Base-by-base conservation (phyloP, 2,888 invertebrate genomes). In the Tenthredo livida region DNA sequence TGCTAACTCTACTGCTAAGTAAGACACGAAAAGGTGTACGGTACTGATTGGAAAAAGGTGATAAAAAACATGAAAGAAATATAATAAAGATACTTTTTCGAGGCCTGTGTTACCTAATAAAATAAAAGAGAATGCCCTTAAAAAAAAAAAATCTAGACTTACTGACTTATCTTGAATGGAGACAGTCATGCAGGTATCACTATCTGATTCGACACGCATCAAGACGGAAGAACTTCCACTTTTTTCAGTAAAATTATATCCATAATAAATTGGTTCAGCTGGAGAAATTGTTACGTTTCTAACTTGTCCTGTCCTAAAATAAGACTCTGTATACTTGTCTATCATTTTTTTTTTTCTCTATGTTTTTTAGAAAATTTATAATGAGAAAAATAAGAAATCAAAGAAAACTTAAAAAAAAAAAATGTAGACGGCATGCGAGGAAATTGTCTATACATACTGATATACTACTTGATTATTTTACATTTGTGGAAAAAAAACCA, bases 121-220 rank as follows among this genome's bases (percentile, higher is more conserved):
- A 37, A 61, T 70, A 37, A 73, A 82, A 84, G 5, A 58, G 82
- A n/a, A 73, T 21, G 84, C 21, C 54, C 40, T 29, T 83, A 58
- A 2, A 86, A 82, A 67, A 1, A 86, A 82, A 67, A 67, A 77
- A 72, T 80, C 43, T 54, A 47, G 47, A 93, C 94, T 94, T 90
- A 97, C 97, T 90, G 95, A 95, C 87, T 95, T 95, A 89, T 96
- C 96, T 92, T 98, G 97, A 88, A 98, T 95, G 0, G 97, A 97
- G 0, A 97, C 95, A 0, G 96, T 95, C 93, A 97, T 96, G 90
- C 98, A 98, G 0, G 95, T 94, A 65, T 95, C 95, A 89, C 95
- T 96, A 7, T 95, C 94, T 0, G 97, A 97, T 85, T 95, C 94
- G 0, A 96, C 95, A 92, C 95, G 94, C 0, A 97, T 94, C 2